Evolutionary conservation across 2,797 vertebrate species (phyloP), one percentile per base, ranked within the genome.

Genomic region (Euphonia xanthogaster): DNA sequence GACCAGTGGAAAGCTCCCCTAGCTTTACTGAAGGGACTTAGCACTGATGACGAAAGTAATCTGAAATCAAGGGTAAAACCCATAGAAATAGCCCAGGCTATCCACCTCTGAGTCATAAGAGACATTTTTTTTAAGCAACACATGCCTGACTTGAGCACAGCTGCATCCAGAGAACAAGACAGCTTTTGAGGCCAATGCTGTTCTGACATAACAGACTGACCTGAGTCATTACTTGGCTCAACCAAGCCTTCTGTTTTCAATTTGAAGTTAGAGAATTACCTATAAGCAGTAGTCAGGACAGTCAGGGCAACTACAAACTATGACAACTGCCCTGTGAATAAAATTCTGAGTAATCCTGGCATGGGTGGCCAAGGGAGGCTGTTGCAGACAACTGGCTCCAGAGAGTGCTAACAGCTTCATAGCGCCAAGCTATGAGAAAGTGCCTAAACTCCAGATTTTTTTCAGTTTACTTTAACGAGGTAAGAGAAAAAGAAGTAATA

Each of bases 51-150:
- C 47, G 68, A 93, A 88, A 97, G 75, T 33, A 48, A 88, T 78
- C 75, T 93, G 91, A 96, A 93, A 96, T 94, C 6, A 8, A 6
- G 66, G 62, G 85, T 90, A 76, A 96, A 88, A 84, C 66, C 85
- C 74, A 66, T 14, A 91, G 91, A 95, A 95, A 68, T 79, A 22
- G 31, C n/a, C 68, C 50, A 66, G 8, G 51, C n/a, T 96, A 40
- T 87, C 96, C 83, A 76, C 77, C 88, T 87, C 57, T 89, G 96
- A 97, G 86, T 98, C 93, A 96, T 88, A 87, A 95, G 40, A 88
- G 77, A 90, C 73, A 12, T 58, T 80, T 66, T 86, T 86, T 93
- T 83, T 14, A 84, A 78, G 76, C 62, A 93, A 61, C 45, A 28
- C 18, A 9, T 68, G n/a, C 50, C 57, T 17, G 19, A 15, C 57